Evolutionary conservation across 1,140 invertebrate species (phyloP).

Genomic region (Hirudo medicinalis): DNA sequence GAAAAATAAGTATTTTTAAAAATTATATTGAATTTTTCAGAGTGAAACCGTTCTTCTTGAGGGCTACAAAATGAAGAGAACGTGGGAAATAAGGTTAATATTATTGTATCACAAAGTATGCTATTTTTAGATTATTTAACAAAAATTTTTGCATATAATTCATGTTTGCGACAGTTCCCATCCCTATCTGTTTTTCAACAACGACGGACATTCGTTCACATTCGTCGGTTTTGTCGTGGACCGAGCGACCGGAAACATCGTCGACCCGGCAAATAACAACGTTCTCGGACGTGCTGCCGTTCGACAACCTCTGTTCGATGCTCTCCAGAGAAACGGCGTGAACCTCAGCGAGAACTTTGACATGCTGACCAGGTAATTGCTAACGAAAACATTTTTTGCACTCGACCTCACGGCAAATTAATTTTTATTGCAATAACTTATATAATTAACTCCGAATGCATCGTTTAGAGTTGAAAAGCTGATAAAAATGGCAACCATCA

Average conservation of each 20-base stretch:
- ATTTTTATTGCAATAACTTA: background rate
- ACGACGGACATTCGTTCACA: conserved; percentile 31
- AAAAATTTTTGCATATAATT: background rate
- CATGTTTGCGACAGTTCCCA: conserved; percentile 28
- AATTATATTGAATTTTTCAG: no score
- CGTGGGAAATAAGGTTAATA: conserved; percentile 33
- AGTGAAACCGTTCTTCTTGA: conserved; percentile 14
- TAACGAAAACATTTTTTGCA: background rate
- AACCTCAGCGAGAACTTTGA: conserved; percentile 35
- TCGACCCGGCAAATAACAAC: conserved; percentile 28
- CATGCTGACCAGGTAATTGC: conserved; percentile 28
- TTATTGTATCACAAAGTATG: background rate
- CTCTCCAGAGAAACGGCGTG: conserved; percentile 29
- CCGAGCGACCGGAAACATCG: conserved; percentile 27
- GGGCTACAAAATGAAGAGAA: conserved; percentile 29
- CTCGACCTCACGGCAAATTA: no score
- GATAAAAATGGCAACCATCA: conserved; percentile 27
- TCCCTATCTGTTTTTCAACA: conserved; percentile 38
- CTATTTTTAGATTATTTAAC: background rate
- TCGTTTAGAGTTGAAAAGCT: conserved; percentile 21
- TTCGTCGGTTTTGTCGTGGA: conserved; percentile 36
- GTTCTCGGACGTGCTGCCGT: conserved; percentile 28
- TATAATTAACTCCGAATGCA: no score
- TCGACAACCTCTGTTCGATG: conserved; percentile 26
- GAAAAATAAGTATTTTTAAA: no score